A percentile compares a stretch with the other conserved stretches of the same genome.
Conservation (phyloP, 2,113 vertebrate species). For the Saccopteryx leptura region DNA sequence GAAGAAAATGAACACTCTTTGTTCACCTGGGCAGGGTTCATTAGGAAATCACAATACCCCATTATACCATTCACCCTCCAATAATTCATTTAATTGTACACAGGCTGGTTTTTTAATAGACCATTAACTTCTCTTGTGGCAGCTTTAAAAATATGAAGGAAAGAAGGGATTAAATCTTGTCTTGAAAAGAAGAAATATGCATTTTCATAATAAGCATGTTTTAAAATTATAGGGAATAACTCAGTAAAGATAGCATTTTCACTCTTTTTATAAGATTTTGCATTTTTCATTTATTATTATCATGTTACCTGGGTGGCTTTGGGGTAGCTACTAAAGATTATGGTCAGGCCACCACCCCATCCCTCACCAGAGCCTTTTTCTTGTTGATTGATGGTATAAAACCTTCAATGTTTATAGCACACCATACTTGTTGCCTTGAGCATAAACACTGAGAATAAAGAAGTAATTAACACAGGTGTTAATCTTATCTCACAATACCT, state of each 20-base stretch:
- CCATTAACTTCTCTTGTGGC: neutral
- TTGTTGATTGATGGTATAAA: neutral
- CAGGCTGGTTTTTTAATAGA: neutral
- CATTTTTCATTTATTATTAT: neutral
- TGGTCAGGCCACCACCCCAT: neutral
- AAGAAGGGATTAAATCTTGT: neutral
- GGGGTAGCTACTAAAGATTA: neutral
- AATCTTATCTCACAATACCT: neutral
- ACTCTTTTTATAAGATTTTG: neutral
- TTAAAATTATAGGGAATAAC: neutral
- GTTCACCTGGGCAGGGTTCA: neutral
- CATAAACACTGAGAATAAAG: slow-evolving; percentile 16
- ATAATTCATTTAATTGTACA: neutral
- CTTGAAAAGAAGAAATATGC: neutral
- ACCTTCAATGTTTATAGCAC: neutral
- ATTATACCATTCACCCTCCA: neutral
- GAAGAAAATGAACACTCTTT: neutral
- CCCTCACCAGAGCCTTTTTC: neutral
- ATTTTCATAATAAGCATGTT: neutral
- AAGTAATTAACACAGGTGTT: neutral
- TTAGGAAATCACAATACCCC: slow-evolving; percentile 9
- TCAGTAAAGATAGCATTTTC: neutral
- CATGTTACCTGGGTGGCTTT: neutral
- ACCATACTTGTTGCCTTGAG: neutral
- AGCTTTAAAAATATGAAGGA: neutral